A percentile compares a stretch with the other conserved stretches of the same genome.
Evolutionary conservation across 2,113 vertebrate genomes (phyloP).

Genomic region (Ornithorhynchus anatinus): DNA sequence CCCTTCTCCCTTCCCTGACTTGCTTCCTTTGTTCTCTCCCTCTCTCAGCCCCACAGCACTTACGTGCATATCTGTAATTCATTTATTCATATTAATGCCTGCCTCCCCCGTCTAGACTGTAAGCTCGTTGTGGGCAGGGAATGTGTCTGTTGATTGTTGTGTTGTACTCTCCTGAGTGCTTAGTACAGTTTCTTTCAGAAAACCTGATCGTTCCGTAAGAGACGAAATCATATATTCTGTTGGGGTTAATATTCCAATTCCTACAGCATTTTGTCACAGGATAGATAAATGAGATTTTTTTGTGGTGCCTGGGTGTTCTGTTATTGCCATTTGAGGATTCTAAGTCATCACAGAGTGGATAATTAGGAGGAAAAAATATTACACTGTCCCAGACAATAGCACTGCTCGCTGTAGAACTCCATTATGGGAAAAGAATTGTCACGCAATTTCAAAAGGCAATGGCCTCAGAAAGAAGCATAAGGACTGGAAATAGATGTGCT

Average conservation of each 20-base stretch:
- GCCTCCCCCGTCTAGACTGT: too few relatives aligned
- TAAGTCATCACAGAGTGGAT: conserved; percentile 29
- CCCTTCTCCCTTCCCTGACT: too few relatives aligned
- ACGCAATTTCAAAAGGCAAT: not conserved
- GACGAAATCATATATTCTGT: conserved; percentile 47
- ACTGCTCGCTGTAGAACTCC: not conserved
- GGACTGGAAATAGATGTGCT: not conserved
- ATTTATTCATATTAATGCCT: too few relatives aligned
- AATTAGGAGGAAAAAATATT: conserved; percentile 30
- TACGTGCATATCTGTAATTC: too few relatives aligned
- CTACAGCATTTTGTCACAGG: conserved; percentile 56
- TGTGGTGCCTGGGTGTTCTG: conserved; percentile 48
- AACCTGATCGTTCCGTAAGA: conserved; percentile 9
- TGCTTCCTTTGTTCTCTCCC: too few relatives aligned
- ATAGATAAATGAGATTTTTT: conserved; percentile 43
- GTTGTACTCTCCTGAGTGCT: too few relatives aligned
- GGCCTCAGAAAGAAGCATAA: not conserved
- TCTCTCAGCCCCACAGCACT: too few relatives aligned
- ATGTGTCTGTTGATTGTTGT: too few relatives aligned
- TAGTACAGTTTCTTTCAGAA: conserved; percentile 3
- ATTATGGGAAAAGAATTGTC: not conserved
- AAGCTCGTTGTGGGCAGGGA: too few relatives aligned
- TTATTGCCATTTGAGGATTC: conserved; percentile 48
- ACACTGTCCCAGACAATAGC: not conserved
- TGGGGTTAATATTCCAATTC: conserved; percentile 53